Conservation (phyloP, 2,797 vertebrate species). For the Danio kyathit region DNA sequence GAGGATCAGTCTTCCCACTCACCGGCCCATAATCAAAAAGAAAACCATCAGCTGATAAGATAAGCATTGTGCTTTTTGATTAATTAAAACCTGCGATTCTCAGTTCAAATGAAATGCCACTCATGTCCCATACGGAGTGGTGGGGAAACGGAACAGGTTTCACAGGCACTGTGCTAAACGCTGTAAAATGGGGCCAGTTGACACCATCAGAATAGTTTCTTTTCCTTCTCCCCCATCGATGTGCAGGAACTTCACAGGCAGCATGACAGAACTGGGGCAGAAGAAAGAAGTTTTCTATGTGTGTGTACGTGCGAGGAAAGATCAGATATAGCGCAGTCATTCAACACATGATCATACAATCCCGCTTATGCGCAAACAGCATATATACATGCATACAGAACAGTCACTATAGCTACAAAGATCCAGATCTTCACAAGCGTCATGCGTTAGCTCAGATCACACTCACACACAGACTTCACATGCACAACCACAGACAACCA, state of each 20-base stretch:
- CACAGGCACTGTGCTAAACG: slow-evolving; percentile 17
- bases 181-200: slow-evolving; percentile 32
- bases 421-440: not conserved
- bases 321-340: slow-evolving; percentile 19
- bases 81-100: slow-evolving; percentile 75
- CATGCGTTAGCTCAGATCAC: slow-evolving; percentile 15
- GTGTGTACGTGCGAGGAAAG: slow-evolving; percentile 44
- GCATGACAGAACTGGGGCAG: slow-evolving; percentile 72
- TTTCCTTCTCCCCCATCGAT: not conserved
- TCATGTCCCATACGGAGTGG: slow-evolving; percentile 50
- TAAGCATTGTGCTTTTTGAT: slow-evolving; percentile 76
- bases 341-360: slow-evolving; percentile 1
- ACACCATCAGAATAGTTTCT: slow-evolving; percentile 27
- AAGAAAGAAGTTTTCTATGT: slow-evolving; percentile 15
- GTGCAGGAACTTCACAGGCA: slow-evolving; percentile 34
- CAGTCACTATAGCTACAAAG: not conserved
- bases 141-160: not conserved
- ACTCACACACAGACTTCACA: not conserved
- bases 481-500: not conserved
- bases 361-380: not conserved
- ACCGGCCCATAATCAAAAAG: slow-evolving; percentile 75
- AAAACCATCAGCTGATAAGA: slow-evolving; percentile 79
- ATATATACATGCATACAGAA: slow-evolving; percentile 25
- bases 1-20: slow-evolving; percentile 68
- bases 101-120: slow-evolving; percentile 67